Conservation (phyloP, 2,797 vertebrate species). For the Somateria mollissima region DNA sequence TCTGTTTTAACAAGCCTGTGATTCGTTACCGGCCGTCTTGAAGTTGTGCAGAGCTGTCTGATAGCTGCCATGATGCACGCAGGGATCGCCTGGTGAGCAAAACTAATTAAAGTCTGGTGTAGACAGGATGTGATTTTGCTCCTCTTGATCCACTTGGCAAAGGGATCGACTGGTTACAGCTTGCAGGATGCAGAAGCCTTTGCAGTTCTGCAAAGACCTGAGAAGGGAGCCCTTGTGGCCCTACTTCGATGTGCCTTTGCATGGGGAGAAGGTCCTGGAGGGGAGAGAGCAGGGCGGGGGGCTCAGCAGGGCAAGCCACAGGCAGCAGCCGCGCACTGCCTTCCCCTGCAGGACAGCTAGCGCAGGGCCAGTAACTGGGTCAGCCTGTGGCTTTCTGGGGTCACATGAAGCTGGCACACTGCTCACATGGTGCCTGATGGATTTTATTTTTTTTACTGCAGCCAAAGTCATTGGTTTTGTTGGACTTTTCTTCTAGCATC, state of each 20-base stretch:
- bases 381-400: not conserved
- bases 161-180: not conserved
- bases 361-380: fast-evolving
- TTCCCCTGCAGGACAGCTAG: not conserved
- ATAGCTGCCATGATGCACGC: not conserved
- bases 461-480: not conserved
- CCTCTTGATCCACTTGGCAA: not conserved
- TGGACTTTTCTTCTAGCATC: not conserved
- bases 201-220: not conserved
- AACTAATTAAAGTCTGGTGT: not conserved
- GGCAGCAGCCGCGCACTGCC: not conserved
- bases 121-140: fast-evolving
- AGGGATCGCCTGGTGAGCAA: not conserved
- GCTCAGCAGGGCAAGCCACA: fast-evolving
- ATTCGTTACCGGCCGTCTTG: not conserved
- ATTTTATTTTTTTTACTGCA: not conserved
- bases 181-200: not conserved
- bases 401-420: fast-evolving
- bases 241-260: not conserved
- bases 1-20: not conserved
- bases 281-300: fast-evolving
- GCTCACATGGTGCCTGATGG: not conserved
- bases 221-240: not conserved
- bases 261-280: fast-evolving
- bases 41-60: not conserved